Conservation (phyloP, 2,888 invertebrate genomes). For the Amblyjoppa fuscipennis region DNA sequence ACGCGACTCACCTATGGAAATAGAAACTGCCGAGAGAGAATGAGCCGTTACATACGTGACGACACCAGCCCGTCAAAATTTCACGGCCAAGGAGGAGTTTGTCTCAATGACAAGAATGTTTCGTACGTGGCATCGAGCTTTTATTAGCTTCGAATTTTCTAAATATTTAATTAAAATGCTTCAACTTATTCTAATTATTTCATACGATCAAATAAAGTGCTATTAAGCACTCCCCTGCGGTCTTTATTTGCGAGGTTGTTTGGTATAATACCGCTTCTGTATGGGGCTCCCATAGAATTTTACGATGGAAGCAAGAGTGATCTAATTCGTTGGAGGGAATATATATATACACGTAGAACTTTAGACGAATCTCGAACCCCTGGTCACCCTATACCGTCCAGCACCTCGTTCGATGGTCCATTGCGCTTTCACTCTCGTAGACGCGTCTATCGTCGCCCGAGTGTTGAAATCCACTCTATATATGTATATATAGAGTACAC, state of each 20-base stretch:
- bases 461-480: conserved; percentile 39
- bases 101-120: not conserved
- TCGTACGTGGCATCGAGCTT: not conserved
- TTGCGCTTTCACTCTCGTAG: conserved; percentile 54
- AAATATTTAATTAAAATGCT: not conserved
- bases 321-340: conserved; percentile 61
- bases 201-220: conserved; percentile 18
- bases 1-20: conserved; percentile 72
- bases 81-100: conserved; percentile 36
- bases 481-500: conserved; percentile 33
- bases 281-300: conserved; percentile 62
- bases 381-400: conserved; percentile 48
- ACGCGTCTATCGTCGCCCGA: conserved; percentile 53
- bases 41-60: conserved; percentile 31
- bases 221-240: conserved; percentile 30
- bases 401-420: conserved; percentile 66
- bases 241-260: conserved; percentile 46
- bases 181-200: conserved; percentile 23
- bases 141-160: not conserved
- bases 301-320: conserved; percentile 63
- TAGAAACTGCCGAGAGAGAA: conserved; percentile 49
- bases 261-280: conserved; percentile 37
- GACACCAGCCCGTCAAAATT: conserved; percentile 25
- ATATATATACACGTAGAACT: conserved; percentile 27
- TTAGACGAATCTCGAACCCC: conserved; percentile 53